Conservation (phyloP, 2,888 invertebrate species). For the Zelleria hepariella region DNA sequence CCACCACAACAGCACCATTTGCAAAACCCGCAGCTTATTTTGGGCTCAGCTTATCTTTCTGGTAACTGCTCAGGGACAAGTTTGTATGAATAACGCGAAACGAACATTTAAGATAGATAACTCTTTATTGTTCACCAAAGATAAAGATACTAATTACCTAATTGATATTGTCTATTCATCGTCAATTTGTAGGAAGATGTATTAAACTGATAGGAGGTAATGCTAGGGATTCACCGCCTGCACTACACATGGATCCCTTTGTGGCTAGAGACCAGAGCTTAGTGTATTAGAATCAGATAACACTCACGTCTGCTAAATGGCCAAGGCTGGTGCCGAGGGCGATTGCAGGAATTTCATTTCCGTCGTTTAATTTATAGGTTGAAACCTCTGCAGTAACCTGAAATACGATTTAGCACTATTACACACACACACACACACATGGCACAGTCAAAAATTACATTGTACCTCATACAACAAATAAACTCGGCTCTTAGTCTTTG, state of each 20-base stretch:
- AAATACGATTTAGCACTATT: neutral
- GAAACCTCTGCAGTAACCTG: constrained; percentile 21
- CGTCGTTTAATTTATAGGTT: constrained; percentile 42
- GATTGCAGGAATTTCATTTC: constrained; percentile 44
- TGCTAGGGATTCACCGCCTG: neutral
- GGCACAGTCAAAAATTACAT: too few relatives aligned
- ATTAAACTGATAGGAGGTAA: neutral
- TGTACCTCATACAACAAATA: too few relatives aligned
- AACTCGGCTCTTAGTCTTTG: too few relatives aligned
- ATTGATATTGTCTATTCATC: too few relatives aligned
- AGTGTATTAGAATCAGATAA: neutral
- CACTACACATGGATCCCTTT: neutral
- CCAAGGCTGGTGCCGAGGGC: constrained; percentile 57
- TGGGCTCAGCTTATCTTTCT: too few relatives aligned
- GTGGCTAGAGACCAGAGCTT: neutral
- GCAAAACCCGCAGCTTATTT: too few relatives aligned
- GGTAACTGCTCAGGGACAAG: too few relatives aligned
- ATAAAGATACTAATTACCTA: too few relatives aligned
- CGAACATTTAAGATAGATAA: too few relatives aligned
- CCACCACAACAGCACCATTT: too few relatives aligned
- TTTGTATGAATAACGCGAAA: too few relatives aligned
- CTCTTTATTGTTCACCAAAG: too few relatives aligned
- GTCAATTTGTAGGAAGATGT: neutral
- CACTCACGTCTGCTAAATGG: constrained; percentile 50
- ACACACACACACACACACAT: neutral